Conservation (phyloP, 92 coral and sea anemone species). For the Porites lobata region DNA sequence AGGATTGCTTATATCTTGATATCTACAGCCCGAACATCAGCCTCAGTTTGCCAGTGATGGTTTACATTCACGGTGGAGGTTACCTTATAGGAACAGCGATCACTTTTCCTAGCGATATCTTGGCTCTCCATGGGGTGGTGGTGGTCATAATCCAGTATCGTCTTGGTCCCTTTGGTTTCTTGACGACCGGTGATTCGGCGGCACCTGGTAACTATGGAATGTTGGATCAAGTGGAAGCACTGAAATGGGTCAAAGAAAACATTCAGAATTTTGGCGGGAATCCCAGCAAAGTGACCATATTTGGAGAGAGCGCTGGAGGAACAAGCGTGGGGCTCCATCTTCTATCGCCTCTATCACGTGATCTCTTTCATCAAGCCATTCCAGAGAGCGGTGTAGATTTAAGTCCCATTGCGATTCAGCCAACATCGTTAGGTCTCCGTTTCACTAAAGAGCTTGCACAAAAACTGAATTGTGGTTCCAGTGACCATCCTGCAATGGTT, state of each 20-base stretch:
- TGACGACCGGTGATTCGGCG: too few relatives aligned
- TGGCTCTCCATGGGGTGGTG: constrained; percentile 67
- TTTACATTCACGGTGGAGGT: constrained; percentile 67
- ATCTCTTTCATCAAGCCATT: constrained; percentile 70
- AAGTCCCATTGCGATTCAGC: constrained; percentile 51
- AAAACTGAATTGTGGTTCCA: too few relatives aligned
- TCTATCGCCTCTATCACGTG: constrained; percentile 79
- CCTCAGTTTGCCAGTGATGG: constrained; percentile 61
- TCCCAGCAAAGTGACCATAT: too few relatives aligned
- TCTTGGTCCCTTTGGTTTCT: constrained; percentile 38
- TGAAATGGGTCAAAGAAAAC: too few relatives aligned
- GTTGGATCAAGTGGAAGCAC: too few relatives aligned
- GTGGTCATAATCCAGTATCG: constrained; percentile 72
- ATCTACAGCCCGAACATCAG: constrained; percentile 42
- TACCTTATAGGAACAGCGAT: constrained; percentile 30
- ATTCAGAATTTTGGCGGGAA: too few relatives aligned
- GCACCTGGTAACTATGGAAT: too few relatives aligned
- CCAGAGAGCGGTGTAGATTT: constrained; percentile 75
- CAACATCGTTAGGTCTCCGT: neutral
- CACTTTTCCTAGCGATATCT: constrained; percentile 3
- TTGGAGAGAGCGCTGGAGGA: constrained; percentile 78
- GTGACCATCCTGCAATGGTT: too few relatives aligned
- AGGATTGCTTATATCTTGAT: constrained; percentile 61
- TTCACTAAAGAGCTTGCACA: too few relatives aligned
- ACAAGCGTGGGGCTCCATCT: constrained; percentile 80